A percentile compares a stretch with the other conserved stretches of the same genome.
phyloP scores from a whole-genome alignment of 2,113 vertebrate species.

The Terrapene triunguis region DNA sequence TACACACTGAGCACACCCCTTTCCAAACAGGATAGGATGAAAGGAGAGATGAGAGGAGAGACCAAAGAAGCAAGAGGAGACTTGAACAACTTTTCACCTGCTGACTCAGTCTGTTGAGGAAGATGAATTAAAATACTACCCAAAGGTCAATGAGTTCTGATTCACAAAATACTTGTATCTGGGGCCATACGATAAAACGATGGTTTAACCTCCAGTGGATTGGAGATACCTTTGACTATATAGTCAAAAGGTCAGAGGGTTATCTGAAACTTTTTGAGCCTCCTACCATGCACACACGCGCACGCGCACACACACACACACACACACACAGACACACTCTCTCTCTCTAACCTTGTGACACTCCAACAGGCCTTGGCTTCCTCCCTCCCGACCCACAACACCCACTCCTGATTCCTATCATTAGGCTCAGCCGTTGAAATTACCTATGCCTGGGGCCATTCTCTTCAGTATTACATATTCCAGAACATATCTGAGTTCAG shows the following conservation, averaged over 20 bases:
- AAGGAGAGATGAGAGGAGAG: neutral
- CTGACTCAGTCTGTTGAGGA: neutral
- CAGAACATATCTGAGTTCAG: neutral
- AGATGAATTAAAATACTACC: neutral
- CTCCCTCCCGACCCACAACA: neutral
- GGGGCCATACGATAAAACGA: neutral
- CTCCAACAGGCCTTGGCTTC: neutral
- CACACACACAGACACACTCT: too few species aligned
- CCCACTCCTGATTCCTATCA: neutral
- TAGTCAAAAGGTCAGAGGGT: neutral
- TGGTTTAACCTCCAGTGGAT: neutral
- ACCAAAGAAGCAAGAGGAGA: neutral
- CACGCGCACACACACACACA: neutral
- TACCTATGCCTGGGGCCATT: neutral
- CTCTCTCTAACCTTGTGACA: neutral
- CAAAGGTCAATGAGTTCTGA: neutral
- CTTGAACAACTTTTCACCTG: neutral
- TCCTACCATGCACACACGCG: neutral
- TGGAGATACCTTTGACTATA: neutral
- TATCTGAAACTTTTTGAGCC: neutral
- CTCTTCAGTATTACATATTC: neutral
- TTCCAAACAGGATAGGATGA: neutral
- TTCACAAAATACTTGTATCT: neutral
- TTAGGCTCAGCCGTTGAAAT: neutral
- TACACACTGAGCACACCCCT: neutral